Evolutionary conservation across 2,888 invertebrate genomes (phyloP).

Genomic region (Dione vanillae): DNA sequence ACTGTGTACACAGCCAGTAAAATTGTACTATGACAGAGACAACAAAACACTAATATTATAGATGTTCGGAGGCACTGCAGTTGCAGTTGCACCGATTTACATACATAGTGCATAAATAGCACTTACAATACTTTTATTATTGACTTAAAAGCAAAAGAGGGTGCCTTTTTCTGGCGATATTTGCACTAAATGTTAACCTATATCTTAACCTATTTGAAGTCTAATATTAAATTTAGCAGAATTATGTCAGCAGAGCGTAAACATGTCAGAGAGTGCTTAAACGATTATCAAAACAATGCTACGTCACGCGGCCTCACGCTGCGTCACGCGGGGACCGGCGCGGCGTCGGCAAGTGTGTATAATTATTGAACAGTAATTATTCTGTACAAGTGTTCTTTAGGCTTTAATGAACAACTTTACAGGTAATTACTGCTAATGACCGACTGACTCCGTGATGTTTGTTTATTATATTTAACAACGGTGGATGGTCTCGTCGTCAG

Average conservation of each 20-base stretch:
- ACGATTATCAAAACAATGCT: constrained; percentile 7
- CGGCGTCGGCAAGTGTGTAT: too few species aligned
- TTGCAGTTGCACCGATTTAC: too few species aligned
- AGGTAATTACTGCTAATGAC: background rate
- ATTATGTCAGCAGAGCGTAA: too few species aligned
- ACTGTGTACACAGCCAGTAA: too few species aligned
- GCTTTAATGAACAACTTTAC: background rate
- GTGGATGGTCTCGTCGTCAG: background rate
- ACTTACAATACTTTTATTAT: too few species aligned
- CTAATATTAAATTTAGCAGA: background rate
- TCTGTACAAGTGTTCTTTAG: too few species aligned
- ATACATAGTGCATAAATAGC: too few species aligned
- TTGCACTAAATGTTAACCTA: background rate
- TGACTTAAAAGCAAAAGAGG: background rate
- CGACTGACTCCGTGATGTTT: background rate
- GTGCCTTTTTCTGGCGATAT: background rate
- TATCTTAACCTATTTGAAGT: background rate
- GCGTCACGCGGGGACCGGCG: background rate
- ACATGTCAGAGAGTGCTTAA: background rate
- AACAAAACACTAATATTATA: too few species aligned
- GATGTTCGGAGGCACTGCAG: too few species aligned
- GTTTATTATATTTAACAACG: background rate
- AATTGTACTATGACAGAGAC: too few species aligned
- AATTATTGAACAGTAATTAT: too few species aligned
- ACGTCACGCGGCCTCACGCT: background rate